Percentiles rank a stretch among this genome's conserved stretches.
Evolutionary conservation across 2,888 invertebrate genomes (phyloP).

Genomic region (Pardosa pseudoannulata): DNA sequence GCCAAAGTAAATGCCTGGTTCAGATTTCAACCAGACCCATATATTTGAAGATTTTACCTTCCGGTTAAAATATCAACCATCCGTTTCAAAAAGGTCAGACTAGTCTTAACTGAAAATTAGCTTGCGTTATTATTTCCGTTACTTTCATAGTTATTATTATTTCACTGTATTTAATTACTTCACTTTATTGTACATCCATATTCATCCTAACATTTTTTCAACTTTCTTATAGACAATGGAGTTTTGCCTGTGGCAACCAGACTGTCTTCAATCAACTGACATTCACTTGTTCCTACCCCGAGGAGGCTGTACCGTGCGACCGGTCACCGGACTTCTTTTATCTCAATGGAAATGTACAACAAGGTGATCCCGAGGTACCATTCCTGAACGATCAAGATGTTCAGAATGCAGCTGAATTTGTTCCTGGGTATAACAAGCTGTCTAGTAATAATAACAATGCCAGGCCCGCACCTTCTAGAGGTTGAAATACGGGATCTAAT

Average conservation of each 20-base stretch:
- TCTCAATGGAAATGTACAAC: slow-evolving; percentile 68
- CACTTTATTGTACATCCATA: too few species aligned
- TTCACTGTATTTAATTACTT: too few species aligned
- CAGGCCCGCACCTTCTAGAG: background rate
- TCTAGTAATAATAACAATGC: background rate
- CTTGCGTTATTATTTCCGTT: too few species aligned
- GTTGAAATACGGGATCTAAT: slow-evolving; percentile 5
- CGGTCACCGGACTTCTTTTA: slow-evolving; percentile 72
- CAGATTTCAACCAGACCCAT: too few species aligned
- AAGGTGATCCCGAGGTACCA: slow-evolving; percentile 66
- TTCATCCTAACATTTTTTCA: too few species aligned
- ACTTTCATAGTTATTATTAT: too few species aligned
- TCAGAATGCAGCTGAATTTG: slow-evolving; percentile 63
- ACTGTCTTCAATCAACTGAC: slow-evolving; percentile 73
- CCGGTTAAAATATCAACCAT: too few species aligned
- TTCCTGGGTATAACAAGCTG: slow-evolving; percentile 46
- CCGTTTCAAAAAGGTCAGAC: too few species aligned
- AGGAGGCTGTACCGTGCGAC: slow-evolving; percentile 69
- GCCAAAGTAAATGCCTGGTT: too few species aligned
- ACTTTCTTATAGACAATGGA: slow-evolving; percentile 55
- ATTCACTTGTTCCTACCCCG: slow-evolving; percentile 71
- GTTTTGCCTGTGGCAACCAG: slow-evolving; percentile 72
- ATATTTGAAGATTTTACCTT: too few species aligned
- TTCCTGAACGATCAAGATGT: slow-evolving; percentile 71
- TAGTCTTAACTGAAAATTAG: too few species aligned